Percentiles rank a stretch among this genome's conserved stretches.
phyloP scores from a whole-genome alignment of 1,140 invertebrate genomes.

The Orius insidiosus region DNA sequence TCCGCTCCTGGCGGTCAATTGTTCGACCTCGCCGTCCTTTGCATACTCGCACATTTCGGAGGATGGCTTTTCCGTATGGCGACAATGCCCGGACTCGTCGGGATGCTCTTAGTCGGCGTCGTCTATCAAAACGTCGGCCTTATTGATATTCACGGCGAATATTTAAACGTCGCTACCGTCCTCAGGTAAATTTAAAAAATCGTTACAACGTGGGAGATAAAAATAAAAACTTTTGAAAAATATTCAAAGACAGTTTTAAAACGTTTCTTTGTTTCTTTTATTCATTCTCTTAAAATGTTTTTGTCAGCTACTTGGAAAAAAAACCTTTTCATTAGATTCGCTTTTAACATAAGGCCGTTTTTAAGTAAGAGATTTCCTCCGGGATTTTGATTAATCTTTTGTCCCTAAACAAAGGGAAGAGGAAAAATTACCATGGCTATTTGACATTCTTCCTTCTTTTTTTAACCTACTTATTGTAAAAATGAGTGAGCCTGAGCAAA shows the following conservation, averaged over 20 bases:
- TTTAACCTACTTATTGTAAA: too few species aligned
- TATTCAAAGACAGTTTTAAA: background rate
- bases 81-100: slow-evolving; percentile 69
- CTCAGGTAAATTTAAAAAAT: slow-evolving; percentile 35
- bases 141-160: slow-evolving; percentile 45
- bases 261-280: too few species aligned
- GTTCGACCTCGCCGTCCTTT: slow-evolving; percentile 55
- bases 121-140: slow-evolving; percentile 60
- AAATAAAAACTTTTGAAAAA: background rate
- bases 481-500: too few species aligned
- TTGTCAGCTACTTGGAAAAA: too few species aligned
- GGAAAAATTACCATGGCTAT: background rate
- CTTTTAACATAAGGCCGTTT: too few species aligned
- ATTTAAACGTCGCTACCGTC: slow-evolving; percentile 39
- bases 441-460: background rate
- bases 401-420: background rate
- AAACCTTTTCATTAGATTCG: too few species aligned
- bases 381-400: too few species aligned
- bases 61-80: slow-evolving; percentile 57
- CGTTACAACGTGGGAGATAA: too few species aligned
- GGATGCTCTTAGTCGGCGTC: slow-evolving; percentile 69
- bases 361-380: too few species aligned
- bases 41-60: slow-evolving; percentile 59
- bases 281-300: too few species aligned
- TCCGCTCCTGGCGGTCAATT: slow-evolving; percentile 61